These are phyloP conservation scores for Eucriotettix oculatus DNA, from an alignment of 2,888 invertebrate genomes.

Conservation along the genomic window DNA sequence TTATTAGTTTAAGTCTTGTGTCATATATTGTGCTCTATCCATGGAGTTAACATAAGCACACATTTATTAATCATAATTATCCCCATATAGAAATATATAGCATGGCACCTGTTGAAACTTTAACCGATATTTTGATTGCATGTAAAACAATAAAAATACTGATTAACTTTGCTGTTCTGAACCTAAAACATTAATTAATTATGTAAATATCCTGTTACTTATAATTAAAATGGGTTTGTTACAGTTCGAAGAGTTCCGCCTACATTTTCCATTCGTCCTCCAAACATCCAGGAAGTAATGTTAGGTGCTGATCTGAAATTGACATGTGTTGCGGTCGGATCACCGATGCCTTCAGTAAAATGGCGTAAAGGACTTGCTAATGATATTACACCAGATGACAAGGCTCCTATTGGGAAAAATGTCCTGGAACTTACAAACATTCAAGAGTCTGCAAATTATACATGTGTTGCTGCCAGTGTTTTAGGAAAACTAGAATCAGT, in stretches of 20 bases:
- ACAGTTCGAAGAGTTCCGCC: constrained; percentile 88
- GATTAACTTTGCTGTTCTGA: too few species aligned
- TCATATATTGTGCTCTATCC: too few species aligned
- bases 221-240: constrained; percentile 18
- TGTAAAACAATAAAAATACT: too few species aligned
- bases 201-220: too few species aligned
- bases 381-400: constrained; percentile 79
- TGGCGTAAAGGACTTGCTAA: constrained; percentile 70
- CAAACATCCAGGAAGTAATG: constrained; percentile 73
- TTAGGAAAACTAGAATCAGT: constrained; percentile 80
- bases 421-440: constrained; percentile 74
- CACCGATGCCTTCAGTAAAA: constrained; percentile 95
- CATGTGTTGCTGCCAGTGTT: constrained; percentile 89
- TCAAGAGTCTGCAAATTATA: constrained; percentile 87
- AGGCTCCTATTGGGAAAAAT: constrained; percentile 71
- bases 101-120: too few species aligned
- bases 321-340: constrained; percentile 93
- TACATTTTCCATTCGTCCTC: constrained; percentile 85
- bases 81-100: too few species aligned
- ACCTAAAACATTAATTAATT: too few species aligned
- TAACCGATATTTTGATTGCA: too few species aligned
- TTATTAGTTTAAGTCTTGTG: too few species aligned
- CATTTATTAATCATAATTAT: too few species aligned
- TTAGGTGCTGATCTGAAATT: constrained; percentile 80
- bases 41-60: too few species aligned